Percentiles rank a stretch among this genome's conserved stretches.
Evolutionary conservation across 2,113 vertebrate genomes (phyloP).

Genomic region (Mormyrus lacerda): DNA sequence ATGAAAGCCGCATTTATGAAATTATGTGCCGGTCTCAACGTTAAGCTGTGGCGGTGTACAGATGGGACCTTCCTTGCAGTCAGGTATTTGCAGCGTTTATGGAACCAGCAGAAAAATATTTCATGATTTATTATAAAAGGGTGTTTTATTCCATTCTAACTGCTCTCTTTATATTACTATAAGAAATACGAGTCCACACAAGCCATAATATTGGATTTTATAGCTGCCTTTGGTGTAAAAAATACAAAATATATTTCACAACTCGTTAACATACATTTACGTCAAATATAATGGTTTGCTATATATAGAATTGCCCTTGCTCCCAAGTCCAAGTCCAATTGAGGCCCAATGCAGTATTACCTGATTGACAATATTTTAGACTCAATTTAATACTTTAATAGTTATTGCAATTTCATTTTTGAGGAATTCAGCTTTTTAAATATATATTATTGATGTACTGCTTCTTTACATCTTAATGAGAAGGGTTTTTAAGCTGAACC

Average conservation of each 20-base stretch:
- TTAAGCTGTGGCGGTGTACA: neutral
- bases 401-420: neutral
- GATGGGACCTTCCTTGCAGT: neutral
- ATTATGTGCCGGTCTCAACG: neutral
- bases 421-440: neutral
- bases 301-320: neutral
- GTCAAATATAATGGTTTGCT: neutral
- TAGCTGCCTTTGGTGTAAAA: neutral
- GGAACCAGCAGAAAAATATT: neutral
- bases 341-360: neutral
- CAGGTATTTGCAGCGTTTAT: neutral
- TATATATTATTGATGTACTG: neutral
- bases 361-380: neutral
- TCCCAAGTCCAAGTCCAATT: neutral
- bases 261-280: neutral
- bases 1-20: slow-evolving; percentile 40
- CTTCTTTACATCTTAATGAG: neutral
- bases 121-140: neutral
- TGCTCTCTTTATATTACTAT: neutral
- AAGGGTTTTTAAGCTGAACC: neutral
- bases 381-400: neutral
- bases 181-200: neutral
- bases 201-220: neutral
- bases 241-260: neutral
- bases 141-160: neutral